Percentiles rank a stretch among this genome's conserved stretches.
Evolutionary conservation across 2,113 vertebrate species (phyloP).

Genomic region (Pseudopipra pipra): DNA sequence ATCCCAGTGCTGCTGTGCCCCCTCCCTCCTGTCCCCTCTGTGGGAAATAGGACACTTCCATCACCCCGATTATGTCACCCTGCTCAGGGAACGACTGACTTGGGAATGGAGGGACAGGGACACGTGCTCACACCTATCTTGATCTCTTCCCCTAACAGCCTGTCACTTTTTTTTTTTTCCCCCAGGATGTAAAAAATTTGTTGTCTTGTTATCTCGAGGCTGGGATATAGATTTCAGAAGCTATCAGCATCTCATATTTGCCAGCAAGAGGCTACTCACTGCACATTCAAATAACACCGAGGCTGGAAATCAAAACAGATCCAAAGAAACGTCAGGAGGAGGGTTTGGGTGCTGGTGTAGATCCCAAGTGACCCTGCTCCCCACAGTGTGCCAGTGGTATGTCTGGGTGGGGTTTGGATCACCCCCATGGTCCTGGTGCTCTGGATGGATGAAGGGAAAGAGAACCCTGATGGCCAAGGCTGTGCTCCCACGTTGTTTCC

Average conservation of each 20-base stretch:
- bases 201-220: neutral
- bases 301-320: neutral
- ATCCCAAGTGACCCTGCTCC: neutral
- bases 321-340: neutral
- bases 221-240: neutral
- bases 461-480: rapidly evolving
- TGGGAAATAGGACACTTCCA: neutral
- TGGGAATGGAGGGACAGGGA: neutral
- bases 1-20: neutral
- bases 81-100: neutral
- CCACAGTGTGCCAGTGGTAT: neutral
- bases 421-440: no score
- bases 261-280: neutral
- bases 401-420: neutral
- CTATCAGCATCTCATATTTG: neutral
- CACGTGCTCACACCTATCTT: neutral
- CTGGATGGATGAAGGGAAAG: neutral
- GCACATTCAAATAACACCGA: neutral
- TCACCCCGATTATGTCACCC: neutral
- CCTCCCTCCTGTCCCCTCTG: neutral
- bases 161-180: neutral
- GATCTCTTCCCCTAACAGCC: neutral
- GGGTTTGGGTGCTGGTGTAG: neutral
- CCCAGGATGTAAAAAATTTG: neutral
- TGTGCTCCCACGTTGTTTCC: neutral